These are phyloP conservation scores for Callopanchax toddi DNA, from an alignment of 2,113 vertebrate species.

Conservation along the genomic window DNA sequence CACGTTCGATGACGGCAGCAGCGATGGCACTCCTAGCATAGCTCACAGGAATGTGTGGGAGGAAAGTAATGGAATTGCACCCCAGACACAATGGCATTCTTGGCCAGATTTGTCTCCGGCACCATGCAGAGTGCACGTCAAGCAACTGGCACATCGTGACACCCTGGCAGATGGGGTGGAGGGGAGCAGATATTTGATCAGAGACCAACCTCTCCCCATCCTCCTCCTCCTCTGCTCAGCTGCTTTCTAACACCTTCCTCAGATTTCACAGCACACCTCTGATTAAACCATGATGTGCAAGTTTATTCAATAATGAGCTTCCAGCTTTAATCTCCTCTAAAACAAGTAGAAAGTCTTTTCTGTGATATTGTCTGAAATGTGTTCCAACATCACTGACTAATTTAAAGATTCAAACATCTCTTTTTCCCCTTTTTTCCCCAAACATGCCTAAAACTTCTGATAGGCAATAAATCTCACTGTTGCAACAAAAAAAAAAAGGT, in stretches of 20 bases:
- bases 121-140: conserved; percentile 17
- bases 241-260: not conserved
- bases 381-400: too few species aligned
- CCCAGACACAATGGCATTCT: conserved; percentile 9
- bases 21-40: not conserved
- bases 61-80: conserved; percentile 16
- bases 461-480: too few species aligned
- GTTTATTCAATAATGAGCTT: too few species aligned
- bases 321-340: too few species aligned
- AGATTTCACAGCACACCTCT: not conserved
- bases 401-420: too few species aligned
- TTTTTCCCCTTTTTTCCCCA: too few species aligned
- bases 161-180: not conserved
- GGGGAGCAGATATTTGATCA: not conserved
- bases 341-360: too few species aligned
- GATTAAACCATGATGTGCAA: not conserved
- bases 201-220: not conserved
- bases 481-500: too few species aligned
- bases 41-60: conserved; percentile 7
- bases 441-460: too few species aligned
- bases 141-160: conserved; percentile 15
- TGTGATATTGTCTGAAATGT: not conserved
- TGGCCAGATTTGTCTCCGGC: conserved; percentile 11
- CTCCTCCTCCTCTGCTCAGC: not conserved
- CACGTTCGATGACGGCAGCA: not conserved